Percentiles rank a stretch among this genome's conserved stretches.
Evolutionary conservation across 1,140 invertebrate genomes (phyloP).

Genomic region (Oryctes rhinoceros): DNA sequence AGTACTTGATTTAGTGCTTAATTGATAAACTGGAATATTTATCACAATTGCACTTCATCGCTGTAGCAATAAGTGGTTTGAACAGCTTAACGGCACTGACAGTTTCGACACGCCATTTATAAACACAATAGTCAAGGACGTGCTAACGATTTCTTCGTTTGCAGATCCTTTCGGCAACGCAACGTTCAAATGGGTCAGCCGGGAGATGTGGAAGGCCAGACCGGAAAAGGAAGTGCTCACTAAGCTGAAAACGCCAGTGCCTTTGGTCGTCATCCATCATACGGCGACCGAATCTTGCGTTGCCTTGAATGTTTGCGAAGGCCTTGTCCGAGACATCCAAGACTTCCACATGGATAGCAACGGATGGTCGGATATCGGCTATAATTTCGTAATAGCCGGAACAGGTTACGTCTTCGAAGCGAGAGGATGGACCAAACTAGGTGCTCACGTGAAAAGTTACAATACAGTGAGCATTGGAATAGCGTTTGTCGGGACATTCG

Average conservation of each 20-base stretch:
- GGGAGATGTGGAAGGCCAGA: too few relatives aligned
- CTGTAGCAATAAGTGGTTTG: too few relatives aligned
- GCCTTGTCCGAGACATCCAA: conserved; percentile 67
- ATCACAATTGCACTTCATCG: too few relatives aligned
- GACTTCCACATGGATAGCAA: conserved; percentile 76
- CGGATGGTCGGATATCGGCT: conserved; percentile 71
- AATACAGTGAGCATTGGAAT: conserved; percentile 73
- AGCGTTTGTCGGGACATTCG: conserved; percentile 74
- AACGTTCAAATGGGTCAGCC: too few relatives aligned
- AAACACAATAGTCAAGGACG: too few relatives aligned
- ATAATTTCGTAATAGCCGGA: conserved; percentile 80
- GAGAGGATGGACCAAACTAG: conserved; percentile 67
- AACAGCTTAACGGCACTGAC: too few relatives aligned
- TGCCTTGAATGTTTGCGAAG: conserved; percentile 58
- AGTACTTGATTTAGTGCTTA: too few relatives aligned
- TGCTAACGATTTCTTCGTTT: too few relatives aligned
- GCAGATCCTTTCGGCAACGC: too few relatives aligned
- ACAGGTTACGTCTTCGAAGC: conserved; percentile 75
- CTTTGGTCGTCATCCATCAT: conserved; percentile 58
- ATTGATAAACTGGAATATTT: too few relatives aligned
- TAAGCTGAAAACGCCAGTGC: conserved; percentile 47
- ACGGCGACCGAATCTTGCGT: conserved; percentile 62
- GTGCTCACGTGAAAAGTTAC: conserved; percentile 68
- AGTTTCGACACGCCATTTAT: too few relatives aligned
- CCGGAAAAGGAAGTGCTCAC: too few relatives aligned